Percentiles rank a stretch among this genome's conserved stretches.
phyloP scores from a whole-genome alignment of 2,113 vertebrate species.

The Microtus ochrogaster region DNA sequence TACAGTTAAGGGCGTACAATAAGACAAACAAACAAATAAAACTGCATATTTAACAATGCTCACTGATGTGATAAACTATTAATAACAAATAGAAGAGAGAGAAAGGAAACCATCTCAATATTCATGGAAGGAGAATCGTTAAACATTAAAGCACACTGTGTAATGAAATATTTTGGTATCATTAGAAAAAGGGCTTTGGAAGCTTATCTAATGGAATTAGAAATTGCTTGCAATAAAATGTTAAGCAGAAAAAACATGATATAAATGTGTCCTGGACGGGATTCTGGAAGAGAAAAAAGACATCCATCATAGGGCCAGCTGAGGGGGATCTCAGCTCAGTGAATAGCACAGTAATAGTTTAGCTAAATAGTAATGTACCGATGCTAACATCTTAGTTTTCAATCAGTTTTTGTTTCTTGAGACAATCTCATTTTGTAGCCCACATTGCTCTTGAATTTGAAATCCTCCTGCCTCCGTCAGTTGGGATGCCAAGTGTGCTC shows the following conservation, averaged over 20 bases:
- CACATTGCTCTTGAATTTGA: neutral
- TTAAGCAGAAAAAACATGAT: constrained; percentile 40
- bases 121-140: neutral
- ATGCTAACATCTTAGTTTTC: neutral
- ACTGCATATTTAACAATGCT: constrained; percentile 14
- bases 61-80: constrained; percentile 10
- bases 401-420: neutral
- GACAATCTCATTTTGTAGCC: neutral
- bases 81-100: neutral
- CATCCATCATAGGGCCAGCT: constrained; percentile 20
- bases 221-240: constrained; percentile 53
- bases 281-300: constrained; percentile 41
- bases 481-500: neutral
- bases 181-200: constrained; percentile 49
- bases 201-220: constrained; percentile 59
- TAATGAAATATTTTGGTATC: constrained; percentile 53
- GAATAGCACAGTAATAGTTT: neutral
- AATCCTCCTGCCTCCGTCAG: neutral
- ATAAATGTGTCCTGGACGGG: constrained; percentile 1
- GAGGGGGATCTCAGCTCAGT: neutral
- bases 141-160: constrained; percentile 45
- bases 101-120: constrained; percentile 3
- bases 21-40: neutral
- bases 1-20: neutral
- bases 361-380: neutral